Evolutionary conservation across 2,113 vertebrate species (phyloP), one percentile per base, ranked within the genome.

Genomic region (Scomber colias): DNA sequence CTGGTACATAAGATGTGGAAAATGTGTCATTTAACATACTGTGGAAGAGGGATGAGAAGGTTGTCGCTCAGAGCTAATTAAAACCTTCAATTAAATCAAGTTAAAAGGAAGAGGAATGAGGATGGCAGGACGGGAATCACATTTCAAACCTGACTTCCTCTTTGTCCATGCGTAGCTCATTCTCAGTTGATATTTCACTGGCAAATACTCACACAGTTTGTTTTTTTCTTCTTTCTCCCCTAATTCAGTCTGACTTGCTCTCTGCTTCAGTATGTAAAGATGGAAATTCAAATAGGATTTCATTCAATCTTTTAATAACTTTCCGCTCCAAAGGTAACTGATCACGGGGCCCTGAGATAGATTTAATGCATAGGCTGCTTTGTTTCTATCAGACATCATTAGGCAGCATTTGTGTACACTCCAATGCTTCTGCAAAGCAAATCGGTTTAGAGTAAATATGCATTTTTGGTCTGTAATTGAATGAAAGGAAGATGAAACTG

Each of bases 131-230:
- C 35, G 48, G 64, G 82, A 90, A 90, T 89, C 69, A 45, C 78
- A 92, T 89, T 93, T 86, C 85, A 92, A 83, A 90, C 86, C 71
- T 51, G 65, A 85, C 83, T 91, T 91, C 84, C 75, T 92, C 75
- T 75, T 70, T 73, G 77, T 89, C 77, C 82, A 77, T 63, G 87
- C 68, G 27, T 85, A 63, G 77, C 79, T 87, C 56, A 73, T 75
- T 87, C 40, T 62, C 40, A 63, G 62, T 45, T 60, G 17, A 71
- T 85, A 80, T 89, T 88, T 76, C 59, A 76, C 65, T 79, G 13
- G 56, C 60, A 73, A 81, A 82, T 54, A 49, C 35, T 40, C 35
- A 40, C 7, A 40, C 35, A 40, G 35, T 40, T 48, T 79, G 24
- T 27, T 65, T 74, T 61, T 50, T 11, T 53, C 16, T 51, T 21